Percentiles rank a stretch among this genome's conserved stretches.
phyloP scores from a whole-genome alignment of 2,113 vertebrate species.

The Pampusana beccarii region DNA sequence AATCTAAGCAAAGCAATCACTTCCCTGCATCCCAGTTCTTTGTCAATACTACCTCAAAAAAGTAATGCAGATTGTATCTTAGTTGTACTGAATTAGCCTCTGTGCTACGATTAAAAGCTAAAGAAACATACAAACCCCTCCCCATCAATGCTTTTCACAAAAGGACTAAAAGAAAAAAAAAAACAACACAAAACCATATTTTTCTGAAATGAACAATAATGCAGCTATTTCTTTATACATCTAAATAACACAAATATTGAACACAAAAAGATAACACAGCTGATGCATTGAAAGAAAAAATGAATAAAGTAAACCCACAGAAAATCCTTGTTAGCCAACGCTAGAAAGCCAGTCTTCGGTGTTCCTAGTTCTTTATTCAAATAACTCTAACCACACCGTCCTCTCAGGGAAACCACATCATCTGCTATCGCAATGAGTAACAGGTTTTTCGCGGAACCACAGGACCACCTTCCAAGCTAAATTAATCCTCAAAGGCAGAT shows the following conservation, averaged over 20 bases:
- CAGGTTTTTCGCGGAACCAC: background rate
- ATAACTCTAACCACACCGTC: background rate
- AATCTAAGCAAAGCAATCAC: background rate
- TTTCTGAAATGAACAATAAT: background rate
- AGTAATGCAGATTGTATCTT: background rate
- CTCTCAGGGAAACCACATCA: slow-evolving; percentile 8
- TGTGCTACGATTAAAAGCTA: background rate
- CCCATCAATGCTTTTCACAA: background rate
- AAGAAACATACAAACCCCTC: background rate
- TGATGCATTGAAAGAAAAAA: background rate
- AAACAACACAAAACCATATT: background rate
- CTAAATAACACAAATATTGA: background rate
- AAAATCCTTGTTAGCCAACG: background rate
- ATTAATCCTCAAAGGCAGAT: slow-evolving; percentile 2
- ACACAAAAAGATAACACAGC: background rate
- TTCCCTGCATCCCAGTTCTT: background rate
- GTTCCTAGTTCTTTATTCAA: background rate
- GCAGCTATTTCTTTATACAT: background rate
- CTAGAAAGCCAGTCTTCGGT: background rate
- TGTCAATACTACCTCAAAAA: background rate
- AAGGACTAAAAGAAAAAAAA: background rate
- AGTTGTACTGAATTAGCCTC: background rate
- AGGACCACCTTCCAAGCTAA: slow-evolving; percentile 22
- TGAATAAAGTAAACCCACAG: background rate
- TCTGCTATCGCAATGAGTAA: background rate